phyloP scores from a whole-genome alignment of 2,113 vertebrate genomes.

The Stigmatopora argus region DNA sequence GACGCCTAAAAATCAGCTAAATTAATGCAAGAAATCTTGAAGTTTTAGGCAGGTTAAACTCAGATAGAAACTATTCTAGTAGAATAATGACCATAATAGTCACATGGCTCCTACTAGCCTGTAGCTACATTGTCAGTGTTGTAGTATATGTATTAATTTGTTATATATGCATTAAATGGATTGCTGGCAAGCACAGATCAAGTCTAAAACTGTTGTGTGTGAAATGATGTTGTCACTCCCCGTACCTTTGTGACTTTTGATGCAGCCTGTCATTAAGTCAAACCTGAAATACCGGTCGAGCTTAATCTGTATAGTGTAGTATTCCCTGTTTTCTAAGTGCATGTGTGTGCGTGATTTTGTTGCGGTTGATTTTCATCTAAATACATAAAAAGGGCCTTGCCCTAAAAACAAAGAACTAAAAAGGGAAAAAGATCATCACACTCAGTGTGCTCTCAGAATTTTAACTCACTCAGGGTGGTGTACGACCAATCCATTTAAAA shows the following conservation, averaged over 20 bases:
- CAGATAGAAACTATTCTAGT: neutral
- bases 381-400: neutral
- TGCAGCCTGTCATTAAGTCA: constrained; percentile 48
- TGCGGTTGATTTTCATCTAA: neutral
- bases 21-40: too few relatives aligned
- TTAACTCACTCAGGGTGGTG: neutral
- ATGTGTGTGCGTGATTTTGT: neutral
- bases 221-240: constrained; percentile 19
- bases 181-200: neutral
- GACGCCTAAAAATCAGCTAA: too few relatives aligned
- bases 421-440: neutral
- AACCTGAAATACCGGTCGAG: constrained; percentile 65
- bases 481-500: too few relatives aligned
- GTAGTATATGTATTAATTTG: too few relatives aligned
- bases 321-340: neutral
- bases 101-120: neutral
- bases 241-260: constrained; percentile 36
- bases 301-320: constrained; percentile 29
- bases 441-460: neutral
- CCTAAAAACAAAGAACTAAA: neutral
- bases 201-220: constrained; percentile 9
- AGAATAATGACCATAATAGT: too few relatives aligned
- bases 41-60: neutral
- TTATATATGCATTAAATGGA: constrained; percentile 3
- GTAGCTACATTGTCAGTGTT: too few relatives aligned